Base-by-base conservation (phyloP, 2,888 invertebrate genomes). In the Caradrina kadenii region DNA sequence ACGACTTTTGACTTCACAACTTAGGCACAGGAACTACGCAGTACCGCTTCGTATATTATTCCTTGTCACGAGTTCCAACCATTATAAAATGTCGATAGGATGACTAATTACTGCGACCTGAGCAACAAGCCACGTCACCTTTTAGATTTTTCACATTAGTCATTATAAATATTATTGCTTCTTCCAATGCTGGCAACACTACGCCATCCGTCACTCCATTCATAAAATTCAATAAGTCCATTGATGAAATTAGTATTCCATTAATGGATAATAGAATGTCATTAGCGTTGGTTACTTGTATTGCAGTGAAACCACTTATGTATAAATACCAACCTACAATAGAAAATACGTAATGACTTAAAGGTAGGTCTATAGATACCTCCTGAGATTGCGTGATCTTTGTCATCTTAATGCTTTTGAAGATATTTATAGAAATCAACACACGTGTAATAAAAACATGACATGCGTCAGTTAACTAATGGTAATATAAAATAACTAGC, bases 71-170 rank as follows among this genome's bases (percentile, higher is more conserved):
- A 60, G 19, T 55, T 67, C 45, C 26, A n/a, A 26, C 45, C 50
- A 58, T 67, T 64, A 61, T 58, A 58, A 73, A 76, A 79, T 64
- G 19, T 64, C 53, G 58, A 68, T 73, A n/a, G 42, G 13, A 59
- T 79, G 61, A 76, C 68, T 74, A 79, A 79, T 48, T 61, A 76
- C 42, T 61, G 26, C 19, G 53, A 45, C 45, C 49, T 73, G 52
- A 66, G 63, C 63, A 63, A 79, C 52, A 11, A 62, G n/a, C 15
- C 53, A 6, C 59, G 76, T 66, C 79, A 63, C 63, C 55, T 56
- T 73, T 53, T 39, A 60, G 17, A 79, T 60, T 58, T 42, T 67
- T 59, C 22, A 35, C 21, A 58, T 79, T 63, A 73, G 56, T 76
- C 79, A 76, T 60, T 60, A 55, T 45, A 73, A 73, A 60, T 54